Conservation (phyloP, 2,797 vertebrate genomes). For the Galago senegalensis region DNA sequence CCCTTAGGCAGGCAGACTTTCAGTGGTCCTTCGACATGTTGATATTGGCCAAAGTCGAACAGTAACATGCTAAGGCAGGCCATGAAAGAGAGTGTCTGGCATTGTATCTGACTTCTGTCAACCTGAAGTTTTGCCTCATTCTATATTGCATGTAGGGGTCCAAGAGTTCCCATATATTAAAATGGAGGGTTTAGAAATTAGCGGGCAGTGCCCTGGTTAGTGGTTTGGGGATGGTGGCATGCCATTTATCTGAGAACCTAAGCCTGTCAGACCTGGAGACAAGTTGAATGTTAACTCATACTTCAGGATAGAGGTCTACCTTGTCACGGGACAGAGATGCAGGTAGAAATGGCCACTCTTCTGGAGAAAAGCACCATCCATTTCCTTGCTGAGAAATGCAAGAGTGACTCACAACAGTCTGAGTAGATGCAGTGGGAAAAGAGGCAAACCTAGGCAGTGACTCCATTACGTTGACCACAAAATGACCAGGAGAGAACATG, state of each 20-base stretch:
- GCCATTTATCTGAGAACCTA: background rate
- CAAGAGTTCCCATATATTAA: rapidly evolving
- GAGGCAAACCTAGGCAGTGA: background rate
- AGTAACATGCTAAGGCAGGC: background rate
- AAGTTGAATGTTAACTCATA: background rate
- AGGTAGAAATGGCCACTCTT: background rate
- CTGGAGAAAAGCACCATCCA: background rate
- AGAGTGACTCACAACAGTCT: background rate
- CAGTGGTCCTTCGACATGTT: background rate
- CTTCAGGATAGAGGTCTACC: background rate
- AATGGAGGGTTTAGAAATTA: background rate
- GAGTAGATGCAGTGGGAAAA: background rate
- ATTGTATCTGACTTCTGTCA: background rate
- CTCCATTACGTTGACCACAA: background rate
- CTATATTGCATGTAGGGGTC: background rate
- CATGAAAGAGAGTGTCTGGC: background rate
- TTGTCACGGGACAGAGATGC: background rate
- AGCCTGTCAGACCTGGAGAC: background rate
- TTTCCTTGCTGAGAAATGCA: background rate
- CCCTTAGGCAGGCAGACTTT: background rate
- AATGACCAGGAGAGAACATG: background rate
- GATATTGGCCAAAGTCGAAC: background rate
- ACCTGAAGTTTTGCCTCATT: background rate
- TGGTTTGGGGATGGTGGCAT: rapidly evolving
- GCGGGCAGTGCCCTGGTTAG: background rate